Base-by-base conservation (phyloP, 2,113 vertebrate genomes). In the Cyprinus carpio region DNA sequence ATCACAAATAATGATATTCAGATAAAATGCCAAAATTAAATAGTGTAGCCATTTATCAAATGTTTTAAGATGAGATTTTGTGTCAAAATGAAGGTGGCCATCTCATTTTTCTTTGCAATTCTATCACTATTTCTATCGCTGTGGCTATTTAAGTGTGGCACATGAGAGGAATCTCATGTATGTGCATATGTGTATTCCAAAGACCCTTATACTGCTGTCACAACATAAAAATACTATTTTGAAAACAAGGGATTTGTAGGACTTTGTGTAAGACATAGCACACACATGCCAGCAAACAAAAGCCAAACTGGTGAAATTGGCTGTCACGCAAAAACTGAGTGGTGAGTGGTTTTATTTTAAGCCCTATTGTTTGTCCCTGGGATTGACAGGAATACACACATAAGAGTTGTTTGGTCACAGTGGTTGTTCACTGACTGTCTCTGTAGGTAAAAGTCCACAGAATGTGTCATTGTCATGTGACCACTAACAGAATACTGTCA, bases 321-420 rank as follows among this genome's bases (percentile, higher is more conserved):
- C 51, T 58, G 67, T 72, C 49, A 56, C 25, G 71, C 27, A 67
- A 82, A 54, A 49, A 49, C 10, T 3, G 12, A 40, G 29, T 23
- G 31, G 81, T 54, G 27, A 56, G 65, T 37, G 29, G 20, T 83
- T 72, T 71, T 82, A 82, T 71, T 54, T 82, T 72, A 40, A 56
- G 81, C 29, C 67, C 29, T 51, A 56, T 71, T 72, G 67, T 49
- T 40, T 58, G 65, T 16, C 49, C 7, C 10, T 0, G 6, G 67
- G 65, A 72, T n/a, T 54, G 67, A 72, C 64, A 83, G 67, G 49
- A 72, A 56, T 72, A 49, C 81, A 83, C 81, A 82, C 18, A 58
- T 71, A 25, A 82, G 65, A 72, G 2, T 58, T 82, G 56, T 72
- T 54, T 58, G 65, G 49, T 72, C 81, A 40, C 37, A 43, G 40